These are phyloP conservation scores for Xenops minutus DNA, from an alignment of 2,797 vertebrate species.

Conservation along the genomic window DNA sequence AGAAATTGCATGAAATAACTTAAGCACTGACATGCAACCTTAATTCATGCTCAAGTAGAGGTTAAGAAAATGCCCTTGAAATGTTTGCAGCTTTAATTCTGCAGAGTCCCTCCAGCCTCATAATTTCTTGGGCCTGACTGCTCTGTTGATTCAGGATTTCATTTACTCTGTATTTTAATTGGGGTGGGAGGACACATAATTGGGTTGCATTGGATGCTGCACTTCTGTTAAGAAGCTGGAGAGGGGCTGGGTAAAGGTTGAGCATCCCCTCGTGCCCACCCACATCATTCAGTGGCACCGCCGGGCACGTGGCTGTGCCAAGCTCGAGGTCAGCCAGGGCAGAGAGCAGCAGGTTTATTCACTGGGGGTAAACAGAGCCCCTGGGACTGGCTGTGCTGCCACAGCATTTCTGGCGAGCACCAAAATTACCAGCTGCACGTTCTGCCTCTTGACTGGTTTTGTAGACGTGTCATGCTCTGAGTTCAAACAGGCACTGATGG, in stretches of 20 bases:
- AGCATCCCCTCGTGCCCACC: background rate
- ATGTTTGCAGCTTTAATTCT: background rate
- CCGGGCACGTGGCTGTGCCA: too few species aligned
- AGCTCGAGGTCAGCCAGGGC: background rate
- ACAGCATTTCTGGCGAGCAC: background rate
- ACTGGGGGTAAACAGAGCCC: background rate
- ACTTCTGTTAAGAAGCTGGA: background rate
- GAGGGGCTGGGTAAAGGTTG: background rate
- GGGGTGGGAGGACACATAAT: accelerated
- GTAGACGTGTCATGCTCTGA: background rate
- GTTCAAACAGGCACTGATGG: background rate
- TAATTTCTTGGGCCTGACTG: background rate
- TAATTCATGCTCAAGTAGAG: background rate
- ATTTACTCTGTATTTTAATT: background rate
- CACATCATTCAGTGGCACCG: accelerated
- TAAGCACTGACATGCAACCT: background rate
- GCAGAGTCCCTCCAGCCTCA: background rate
- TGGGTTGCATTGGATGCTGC: background rate
- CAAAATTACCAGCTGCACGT: accelerated
- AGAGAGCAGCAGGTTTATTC: background rate
- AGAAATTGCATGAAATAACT: background rate
- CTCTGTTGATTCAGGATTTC: background rate
- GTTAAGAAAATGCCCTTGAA: background rate
- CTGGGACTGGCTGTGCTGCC: background rate
- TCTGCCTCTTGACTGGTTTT: background rate